Percentiles rank a stretch among this genome's conserved stretches.
phyloP scores from a whole-genome alignment of 2,888 invertebrate species.

The Elysia crispata region DNA sequence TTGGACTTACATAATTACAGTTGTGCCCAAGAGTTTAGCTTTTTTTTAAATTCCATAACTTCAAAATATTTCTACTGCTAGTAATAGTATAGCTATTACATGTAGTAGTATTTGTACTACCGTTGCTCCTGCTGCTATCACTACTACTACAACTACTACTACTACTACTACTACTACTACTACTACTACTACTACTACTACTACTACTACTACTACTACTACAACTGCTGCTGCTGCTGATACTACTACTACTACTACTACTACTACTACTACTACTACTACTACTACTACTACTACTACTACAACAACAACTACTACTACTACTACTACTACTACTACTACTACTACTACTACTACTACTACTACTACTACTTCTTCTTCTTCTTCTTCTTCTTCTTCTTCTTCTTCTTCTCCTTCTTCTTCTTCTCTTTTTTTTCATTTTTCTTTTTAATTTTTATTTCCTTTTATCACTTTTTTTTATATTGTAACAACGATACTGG shows the following conservation, averaged over 20 bases:
- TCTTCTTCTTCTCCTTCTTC: background rate
- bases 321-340: background rate
- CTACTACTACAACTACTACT: slow-evolving; percentile 13
- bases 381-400: background rate
- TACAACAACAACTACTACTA: background rate
- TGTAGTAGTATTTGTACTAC: too few species aligned
- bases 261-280: slow-evolving; percentile 23
- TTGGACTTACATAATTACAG: too few species aligned
- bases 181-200: background rate
- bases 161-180: slow-evolving; percentile 1
- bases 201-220: too few species aligned
- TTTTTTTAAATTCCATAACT: too few species aligned
- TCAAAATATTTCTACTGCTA: too few species aligned
- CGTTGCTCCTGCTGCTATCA: too few species aligned
- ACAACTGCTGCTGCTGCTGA: too few species aligned
- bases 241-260: too few species aligned
- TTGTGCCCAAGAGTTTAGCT: too few species aligned
- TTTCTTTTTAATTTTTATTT: too few species aligned
- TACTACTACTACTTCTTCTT: background rate
- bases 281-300: background rate
- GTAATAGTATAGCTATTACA: too few species aligned
- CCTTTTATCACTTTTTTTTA: background rate
- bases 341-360: background rate
- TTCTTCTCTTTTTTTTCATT: background rate
- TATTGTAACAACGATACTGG: too few species aligned